Conservation (phyloP, 2,113 vertebrate species). For the Xenus cinereus region DNA sequence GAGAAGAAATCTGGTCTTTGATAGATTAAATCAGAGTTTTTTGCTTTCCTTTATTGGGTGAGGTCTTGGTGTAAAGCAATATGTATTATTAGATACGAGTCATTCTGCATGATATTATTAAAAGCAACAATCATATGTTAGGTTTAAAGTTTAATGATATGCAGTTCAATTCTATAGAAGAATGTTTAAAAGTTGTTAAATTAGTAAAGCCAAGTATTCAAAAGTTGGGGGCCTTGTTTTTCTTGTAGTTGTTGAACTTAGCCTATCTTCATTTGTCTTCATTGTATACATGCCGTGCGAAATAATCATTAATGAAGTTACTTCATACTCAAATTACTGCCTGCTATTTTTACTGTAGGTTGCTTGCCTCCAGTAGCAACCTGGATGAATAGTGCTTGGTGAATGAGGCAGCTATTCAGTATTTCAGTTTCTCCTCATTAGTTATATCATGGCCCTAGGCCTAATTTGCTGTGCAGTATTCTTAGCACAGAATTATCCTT, state of each 20-base stretch:
- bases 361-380: not conserved
- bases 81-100: not conserved
- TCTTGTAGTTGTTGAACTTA: not conserved
- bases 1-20: not conserved
- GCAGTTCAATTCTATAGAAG: not conserved
- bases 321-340: not conserved
- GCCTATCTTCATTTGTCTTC: not conserved
- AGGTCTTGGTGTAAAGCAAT: not conserved
- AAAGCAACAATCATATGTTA: not conserved
- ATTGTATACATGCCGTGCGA: not conserved
- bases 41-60: not conserved
- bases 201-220: not conserved
- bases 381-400: not conserved
- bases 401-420: not conserved
- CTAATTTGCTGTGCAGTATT: not conserved
- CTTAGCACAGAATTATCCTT: not conserved
- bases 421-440: not conserved
- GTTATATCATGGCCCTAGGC: not conserved
- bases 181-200: not conserved
- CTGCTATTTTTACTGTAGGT: not conserved
- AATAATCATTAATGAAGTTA: slow-evolving; percentile 6
- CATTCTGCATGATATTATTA: not conserved
- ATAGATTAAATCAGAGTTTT: not conserved
- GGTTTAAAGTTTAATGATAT: not conserved
- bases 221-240: not conserved